Evolutionary conservation across 2,113 vertebrate genomes (phyloP).

Genomic region (Chaetodon auriga): DNA sequence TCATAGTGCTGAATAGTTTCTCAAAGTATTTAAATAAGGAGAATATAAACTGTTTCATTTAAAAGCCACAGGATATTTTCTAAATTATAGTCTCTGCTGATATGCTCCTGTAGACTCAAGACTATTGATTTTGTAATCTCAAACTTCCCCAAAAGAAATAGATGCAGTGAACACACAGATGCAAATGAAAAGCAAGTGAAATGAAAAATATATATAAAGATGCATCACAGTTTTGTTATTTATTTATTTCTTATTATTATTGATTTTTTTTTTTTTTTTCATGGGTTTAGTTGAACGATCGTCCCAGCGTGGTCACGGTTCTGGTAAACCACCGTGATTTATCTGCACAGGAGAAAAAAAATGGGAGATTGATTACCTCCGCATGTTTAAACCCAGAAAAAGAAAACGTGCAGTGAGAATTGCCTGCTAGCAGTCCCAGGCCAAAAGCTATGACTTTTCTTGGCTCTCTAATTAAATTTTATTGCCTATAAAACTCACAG

Average conservation of each 20-base stretch:
- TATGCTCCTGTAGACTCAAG: background rate
- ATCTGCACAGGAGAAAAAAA: conserved; percentile 81
- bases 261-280: conserved; percentile 1
- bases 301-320: background rate
- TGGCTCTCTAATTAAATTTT: conserved; percentile 84
- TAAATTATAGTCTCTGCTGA: background rate
- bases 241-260: too few relatives aligned
- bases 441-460: conserved; percentile 88
- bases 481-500: conserved; percentile 85
- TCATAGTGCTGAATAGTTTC: background rate
- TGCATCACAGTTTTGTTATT: background rate
- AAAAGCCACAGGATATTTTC: background rate
- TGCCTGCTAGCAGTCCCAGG: conserved; percentile 86
- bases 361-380: conserved; percentile 85
- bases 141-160: background rate
- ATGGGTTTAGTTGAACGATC: background rate
- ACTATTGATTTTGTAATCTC: background rate
- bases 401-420: conserved; percentile 87
- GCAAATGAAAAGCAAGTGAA: background rate
- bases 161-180: background rate
- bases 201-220: background rate
- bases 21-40: background rate
- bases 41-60: background rate
- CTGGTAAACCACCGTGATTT: conserved; percentile 59
- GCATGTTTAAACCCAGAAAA: conserved; percentile 84